Conservation (phyloP, 2,888 invertebrate species). For the Stramonita haemastoma region DNA sequence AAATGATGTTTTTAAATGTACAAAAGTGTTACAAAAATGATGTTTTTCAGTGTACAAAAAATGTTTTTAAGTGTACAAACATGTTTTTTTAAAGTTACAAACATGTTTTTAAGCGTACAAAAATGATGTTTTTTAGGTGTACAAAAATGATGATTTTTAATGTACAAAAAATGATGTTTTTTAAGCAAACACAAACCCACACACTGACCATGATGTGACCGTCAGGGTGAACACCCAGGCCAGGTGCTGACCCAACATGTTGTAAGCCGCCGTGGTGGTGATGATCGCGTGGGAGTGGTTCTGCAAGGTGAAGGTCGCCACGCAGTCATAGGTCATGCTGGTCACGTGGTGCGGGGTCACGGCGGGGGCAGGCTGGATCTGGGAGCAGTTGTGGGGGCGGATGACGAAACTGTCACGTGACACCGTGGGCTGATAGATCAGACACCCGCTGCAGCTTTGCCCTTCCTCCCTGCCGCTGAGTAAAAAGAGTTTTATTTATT, state of each 20-base stretch:
- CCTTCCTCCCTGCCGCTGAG: constrained; percentile 50
- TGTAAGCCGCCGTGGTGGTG: constrained; percentile 48
- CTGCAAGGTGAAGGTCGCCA: constrained; percentile 59
- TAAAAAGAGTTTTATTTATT: too few relatives aligned
- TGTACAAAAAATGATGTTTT: too few relatives aligned
- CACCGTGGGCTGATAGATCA: constrained; percentile 51
- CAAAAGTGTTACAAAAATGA: too few relatives aligned
- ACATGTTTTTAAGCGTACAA: too few relatives aligned
- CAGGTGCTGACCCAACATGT: constrained; percentile 51
- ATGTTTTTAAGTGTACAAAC: too few relatives aligned
- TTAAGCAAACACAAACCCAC: neutral
- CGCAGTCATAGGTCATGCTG: constrained; percentile 56
- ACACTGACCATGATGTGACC: constrained; percentile 52
- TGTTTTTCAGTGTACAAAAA: too few relatives aligned
- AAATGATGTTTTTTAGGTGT: too few relatives aligned
- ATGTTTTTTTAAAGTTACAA: too few relatives aligned
- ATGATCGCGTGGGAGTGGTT: constrained; percentile 59
- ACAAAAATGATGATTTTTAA: too few relatives aligned
- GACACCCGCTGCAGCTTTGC: constrained; percentile 56
- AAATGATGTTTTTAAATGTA: too few relatives aligned
- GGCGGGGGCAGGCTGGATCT: constrained; percentile 20
- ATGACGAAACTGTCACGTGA: constrained; percentile 47
- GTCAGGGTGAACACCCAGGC: constrained; percentile 61
- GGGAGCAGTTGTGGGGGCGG: constrained; percentile 39
- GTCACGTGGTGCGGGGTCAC: constrained; percentile 35